Percentiles rank a stretch among this genome's conserved stretches.
Evolutionary conservation across 2,797 vertebrate genomes (phyloP).

Genomic region (Eulemur albifrons): DNA sequence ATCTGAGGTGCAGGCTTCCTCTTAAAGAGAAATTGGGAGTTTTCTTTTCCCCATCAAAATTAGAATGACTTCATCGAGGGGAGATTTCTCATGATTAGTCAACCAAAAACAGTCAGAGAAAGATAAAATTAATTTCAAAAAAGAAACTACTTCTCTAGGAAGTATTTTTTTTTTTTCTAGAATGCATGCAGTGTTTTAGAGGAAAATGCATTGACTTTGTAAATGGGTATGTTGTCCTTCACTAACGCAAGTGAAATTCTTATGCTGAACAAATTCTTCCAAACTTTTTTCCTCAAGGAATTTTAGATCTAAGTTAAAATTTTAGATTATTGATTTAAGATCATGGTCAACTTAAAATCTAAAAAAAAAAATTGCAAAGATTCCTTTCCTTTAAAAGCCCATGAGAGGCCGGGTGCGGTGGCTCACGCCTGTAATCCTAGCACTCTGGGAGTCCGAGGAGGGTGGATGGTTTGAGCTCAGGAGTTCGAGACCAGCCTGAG

Average conservation of each 20-base stretch:
- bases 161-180: not conserved
- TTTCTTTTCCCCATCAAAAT: conserved; percentile 18
- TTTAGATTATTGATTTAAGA: not conserved
- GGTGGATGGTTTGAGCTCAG: too few species aligned
- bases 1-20: not conserved
- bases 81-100: conserved; percentile 30
- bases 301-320: not conserved
- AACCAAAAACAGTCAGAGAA: conserved; percentile 1
- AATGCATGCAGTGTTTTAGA: not conserved
- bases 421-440: too few species aligned
- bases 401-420: too few species aligned
- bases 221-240: not conserved
- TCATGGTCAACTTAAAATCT: not conserved
- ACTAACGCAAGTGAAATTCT: not conserved
- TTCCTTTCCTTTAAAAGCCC: not conserved
- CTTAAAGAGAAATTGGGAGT: not conserved
- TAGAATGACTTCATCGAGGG: not conserved
- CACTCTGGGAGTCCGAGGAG: too few species aligned
- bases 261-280: not conserved
- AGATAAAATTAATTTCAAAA: conserved; percentile 35
- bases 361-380: not conserved
- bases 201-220: not conserved
- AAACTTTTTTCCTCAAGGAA: not conserved
- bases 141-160: conserved; percentile 11
- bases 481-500: too few species aligned